phyloP scores from a whole-genome alignment of 2,888 invertebrate genomes.

The Volucella zonaria region DNA sequence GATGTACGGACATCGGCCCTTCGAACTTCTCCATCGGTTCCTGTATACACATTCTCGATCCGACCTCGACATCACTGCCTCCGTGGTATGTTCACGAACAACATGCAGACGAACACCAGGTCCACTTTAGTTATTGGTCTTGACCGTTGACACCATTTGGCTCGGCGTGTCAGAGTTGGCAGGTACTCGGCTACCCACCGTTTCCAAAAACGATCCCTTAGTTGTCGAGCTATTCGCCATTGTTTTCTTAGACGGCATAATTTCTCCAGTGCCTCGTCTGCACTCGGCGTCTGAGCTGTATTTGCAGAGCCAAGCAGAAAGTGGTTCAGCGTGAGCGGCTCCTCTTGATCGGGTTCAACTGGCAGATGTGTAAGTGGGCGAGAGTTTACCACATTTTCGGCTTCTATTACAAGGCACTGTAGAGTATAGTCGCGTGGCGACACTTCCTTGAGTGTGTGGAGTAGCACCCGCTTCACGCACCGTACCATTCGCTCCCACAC shows the following conservation, averaged over 20 bases:
- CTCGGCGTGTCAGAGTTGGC: too few species aligned
- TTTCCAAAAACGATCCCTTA: conserved; percentile 32
- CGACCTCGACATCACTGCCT: too few species aligned
- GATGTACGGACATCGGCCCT: too few species aligned
- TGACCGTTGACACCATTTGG: conserved; percentile 21
- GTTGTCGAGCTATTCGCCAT: conserved; percentile 27
- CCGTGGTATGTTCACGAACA: not conserved
- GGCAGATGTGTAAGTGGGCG: conserved; percentile 45
- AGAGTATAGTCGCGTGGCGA: conserved; percentile 66
- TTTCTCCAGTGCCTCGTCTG: not conserved
- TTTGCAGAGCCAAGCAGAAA: conserved; percentile 17
- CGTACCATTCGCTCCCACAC: conserved; percentile 73
- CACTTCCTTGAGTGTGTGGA: conserved; percentile 57
- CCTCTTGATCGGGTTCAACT: conserved; percentile 13
- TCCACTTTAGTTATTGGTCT: conserved; percentile 4
- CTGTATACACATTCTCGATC: too few species aligned
- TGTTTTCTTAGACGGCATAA: too few species aligned
- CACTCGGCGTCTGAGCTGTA: conserved; percentile 31
- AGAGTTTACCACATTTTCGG: conserved; percentile 32
- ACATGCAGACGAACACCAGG: conserved; percentile 39
- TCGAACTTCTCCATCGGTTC: too few species aligned
- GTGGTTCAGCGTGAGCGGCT: conserved; percentile 25
- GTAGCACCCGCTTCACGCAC: conserved; percentile 64
- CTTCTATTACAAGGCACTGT: conserved; percentile 34
- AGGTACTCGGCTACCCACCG: too few species aligned